Conservation (phyloP, 2,113 vertebrate genomes). For the Rhegmatorhina hoffmannsi region DNA sequence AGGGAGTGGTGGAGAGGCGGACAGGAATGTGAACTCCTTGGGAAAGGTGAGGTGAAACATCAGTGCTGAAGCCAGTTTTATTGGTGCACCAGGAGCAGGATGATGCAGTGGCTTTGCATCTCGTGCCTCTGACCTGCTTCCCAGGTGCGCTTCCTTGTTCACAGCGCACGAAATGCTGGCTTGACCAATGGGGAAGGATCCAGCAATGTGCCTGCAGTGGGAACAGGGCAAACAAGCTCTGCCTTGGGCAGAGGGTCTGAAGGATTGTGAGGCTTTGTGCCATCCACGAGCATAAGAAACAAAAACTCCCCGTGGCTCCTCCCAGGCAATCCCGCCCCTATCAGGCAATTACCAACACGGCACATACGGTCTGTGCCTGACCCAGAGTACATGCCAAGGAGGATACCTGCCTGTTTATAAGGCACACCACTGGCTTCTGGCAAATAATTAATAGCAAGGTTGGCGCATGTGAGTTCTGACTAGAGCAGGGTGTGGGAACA, state of each 20-base stretch:
- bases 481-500: conserved; percentile 52
- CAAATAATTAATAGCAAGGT: conserved; percentile 35
- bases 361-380: background rate
- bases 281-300: background rate
- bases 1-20: background rate
- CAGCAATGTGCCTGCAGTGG: background rate
- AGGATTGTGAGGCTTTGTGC: background rate
- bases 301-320: background rate
- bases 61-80: background rate
- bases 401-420: conserved; percentile 30
- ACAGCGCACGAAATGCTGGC: fast-evolving
- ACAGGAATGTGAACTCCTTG: conserved; percentile 17
- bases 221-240: background rate
- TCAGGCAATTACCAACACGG: fast-evolving
- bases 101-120: fast-evolving
- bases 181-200: background rate
- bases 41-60: conserved; percentile 51
- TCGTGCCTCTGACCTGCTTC: background rate
- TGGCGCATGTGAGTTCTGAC: conserved; percentile 20
- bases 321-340: background rate
- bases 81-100: background rate
- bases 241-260: background rate
- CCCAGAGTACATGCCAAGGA: background rate
- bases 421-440: background rate
- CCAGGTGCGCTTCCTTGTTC: background rate